phyloP scores from a whole-genome alignment of 2,113 vertebrate genomes.

The Ranitomeya variabilis region DNA sequence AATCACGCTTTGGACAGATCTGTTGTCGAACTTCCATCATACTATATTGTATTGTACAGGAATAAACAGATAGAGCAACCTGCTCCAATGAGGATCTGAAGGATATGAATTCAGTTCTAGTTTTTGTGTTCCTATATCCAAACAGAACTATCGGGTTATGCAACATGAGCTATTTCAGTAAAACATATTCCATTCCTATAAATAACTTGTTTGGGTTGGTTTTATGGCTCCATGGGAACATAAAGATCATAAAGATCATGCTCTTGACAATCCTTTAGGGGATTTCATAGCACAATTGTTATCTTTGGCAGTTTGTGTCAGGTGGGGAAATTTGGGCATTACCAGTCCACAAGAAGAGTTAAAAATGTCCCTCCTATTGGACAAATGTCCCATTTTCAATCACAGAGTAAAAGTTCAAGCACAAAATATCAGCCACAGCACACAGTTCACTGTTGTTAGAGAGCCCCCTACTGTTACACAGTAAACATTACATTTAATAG shows the following conservation, averaged over 20 bases:
- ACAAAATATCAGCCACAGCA: background rate
- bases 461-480: background rate
- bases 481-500: background rate
- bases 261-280: background rate
- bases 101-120: background rate
- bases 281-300: constrained; percentile 4
- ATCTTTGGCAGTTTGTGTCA: background rate
- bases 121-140: background rate
- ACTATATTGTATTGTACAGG: too few relatives aligned
- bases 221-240: constrained; percentile 1
- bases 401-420: background rate
- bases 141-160: background rate
- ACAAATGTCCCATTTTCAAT: background rate
- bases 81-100: too few relatives aligned
- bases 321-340: background rate
- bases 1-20: too few relatives aligned
- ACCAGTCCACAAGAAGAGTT: background rate
- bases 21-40: too few relatives aligned
- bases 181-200: constrained; percentile 20
- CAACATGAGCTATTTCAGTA: background rate
- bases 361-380: background rate
- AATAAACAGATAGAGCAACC: too few relatives aligned
- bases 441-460: background rate
- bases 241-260: too few relatives aligned
- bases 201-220: constrained; percentile 12